Conservation (phyloP, 1,140 invertebrate genomes). For the Hylaeus volcanicus region DNA sequence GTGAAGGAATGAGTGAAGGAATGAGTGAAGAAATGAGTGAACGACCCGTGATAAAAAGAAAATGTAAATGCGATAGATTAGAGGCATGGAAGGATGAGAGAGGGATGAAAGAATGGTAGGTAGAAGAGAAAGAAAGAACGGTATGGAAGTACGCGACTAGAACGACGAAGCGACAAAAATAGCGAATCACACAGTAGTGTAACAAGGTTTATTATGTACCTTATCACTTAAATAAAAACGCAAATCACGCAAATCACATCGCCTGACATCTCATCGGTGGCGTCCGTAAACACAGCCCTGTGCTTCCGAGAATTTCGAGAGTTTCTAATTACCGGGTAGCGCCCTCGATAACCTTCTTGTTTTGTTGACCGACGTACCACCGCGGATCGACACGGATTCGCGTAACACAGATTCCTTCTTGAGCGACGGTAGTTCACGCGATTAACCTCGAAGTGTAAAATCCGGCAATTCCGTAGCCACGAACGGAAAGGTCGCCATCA, state of each 20-base stretch:
- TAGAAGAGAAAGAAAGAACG: too few relatives aligned
- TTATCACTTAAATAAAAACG: neutral
- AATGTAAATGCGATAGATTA: too few relatives aligned
- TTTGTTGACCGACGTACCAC: conserved; percentile 19
- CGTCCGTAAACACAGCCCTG: neutral
- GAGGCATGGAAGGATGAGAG: too few relatives aligned
- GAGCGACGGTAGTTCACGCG: conserved; percentile 7
- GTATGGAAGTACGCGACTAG: too few relatives aligned
- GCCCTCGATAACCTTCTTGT: conserved; percentile 18
- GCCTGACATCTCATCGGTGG: neutral
- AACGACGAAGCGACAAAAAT: too few relatives aligned
- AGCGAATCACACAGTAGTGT: too few relatives aligned
- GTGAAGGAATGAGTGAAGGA: too few relatives aligned
- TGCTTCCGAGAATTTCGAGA: neutral
- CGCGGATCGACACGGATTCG: neutral
- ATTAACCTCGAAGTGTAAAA: neutral
- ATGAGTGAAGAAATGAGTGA: too few relatives aligned
- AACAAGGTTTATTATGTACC: too few relatives aligned
- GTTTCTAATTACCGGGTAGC: neutral
- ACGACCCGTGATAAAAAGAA: too few relatives aligned
- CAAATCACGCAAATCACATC: too few relatives aligned
- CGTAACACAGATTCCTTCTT: conserved; percentile 15
- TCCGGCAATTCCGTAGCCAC: neutral
- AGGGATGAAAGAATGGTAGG: too few relatives aligned
- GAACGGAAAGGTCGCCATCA: neutral